Evolutionary conservation across 2,113 vertebrate species (phyloP).

Genomic region (Calidris pugnax): DNA sequence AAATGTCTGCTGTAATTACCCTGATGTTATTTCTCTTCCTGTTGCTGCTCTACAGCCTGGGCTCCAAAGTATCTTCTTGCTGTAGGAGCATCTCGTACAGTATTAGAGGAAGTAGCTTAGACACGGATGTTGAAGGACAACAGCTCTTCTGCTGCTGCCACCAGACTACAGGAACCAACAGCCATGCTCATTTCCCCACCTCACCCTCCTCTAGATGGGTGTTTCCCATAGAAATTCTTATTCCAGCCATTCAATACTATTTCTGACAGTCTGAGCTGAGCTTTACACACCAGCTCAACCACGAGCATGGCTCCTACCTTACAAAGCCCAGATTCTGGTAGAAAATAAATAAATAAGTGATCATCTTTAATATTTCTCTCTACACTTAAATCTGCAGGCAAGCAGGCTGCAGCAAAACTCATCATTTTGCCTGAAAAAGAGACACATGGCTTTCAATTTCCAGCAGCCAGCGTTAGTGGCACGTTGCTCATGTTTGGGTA

Average conservation of each 20-base stretch:
- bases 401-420: neutral
- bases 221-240: neutral
- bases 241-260: neutral
- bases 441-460: neutral
- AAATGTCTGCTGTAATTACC: neutral
- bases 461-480: neutral
- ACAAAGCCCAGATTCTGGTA: neutral
- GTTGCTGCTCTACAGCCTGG: neutral
- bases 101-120: neutral
- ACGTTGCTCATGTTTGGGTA: neutral
- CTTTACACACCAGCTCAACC: neutral
- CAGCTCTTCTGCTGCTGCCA: neutral
- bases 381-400: neutral
- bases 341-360: neutral
- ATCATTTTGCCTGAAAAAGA: neutral
- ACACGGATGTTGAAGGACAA: neutral
- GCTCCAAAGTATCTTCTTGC: neutral
- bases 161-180: neutral
- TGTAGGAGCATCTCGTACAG: neutral
- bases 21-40: neutral
- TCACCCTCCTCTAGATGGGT: neutral
- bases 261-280: neutral
- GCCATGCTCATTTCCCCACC: neutral
- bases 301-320: neutral
- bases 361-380: neutral